Conservation (phyloP, 2,113 vertebrate genomes). For the Elephas maximus region DNA sequence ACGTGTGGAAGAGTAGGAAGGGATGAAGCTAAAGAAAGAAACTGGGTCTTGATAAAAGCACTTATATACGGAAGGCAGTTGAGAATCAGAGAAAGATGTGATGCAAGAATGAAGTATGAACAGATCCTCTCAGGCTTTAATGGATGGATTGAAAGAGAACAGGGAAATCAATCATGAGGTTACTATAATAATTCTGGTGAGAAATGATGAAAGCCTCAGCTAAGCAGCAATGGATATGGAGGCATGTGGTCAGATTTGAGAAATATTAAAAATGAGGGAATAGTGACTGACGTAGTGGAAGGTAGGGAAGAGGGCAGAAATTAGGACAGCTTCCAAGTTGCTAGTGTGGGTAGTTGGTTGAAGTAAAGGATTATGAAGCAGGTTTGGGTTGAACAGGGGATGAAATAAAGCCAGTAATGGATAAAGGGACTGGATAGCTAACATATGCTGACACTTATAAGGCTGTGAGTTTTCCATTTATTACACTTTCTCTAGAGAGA, state of each 20-base stretch:
- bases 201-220: background rate
- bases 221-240: background rate
- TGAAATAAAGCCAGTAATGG: background rate
- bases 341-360: background rate
- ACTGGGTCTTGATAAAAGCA: background rate
- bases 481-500: constrained; percentile 29
- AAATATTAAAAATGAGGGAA: background rate
- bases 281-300: background rate
- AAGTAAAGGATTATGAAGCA: background rate
- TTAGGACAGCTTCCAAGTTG: background rate
- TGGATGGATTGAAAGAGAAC: background rate
- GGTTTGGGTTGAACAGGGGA: background rate
- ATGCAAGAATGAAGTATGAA: background rate
- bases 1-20: background rate
- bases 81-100: background rate
- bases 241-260: background rate
- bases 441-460: background rate
- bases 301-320: background rate
- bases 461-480: background rate
- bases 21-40: background rate
- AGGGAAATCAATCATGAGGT: background rate
- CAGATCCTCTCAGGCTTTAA: background rate
- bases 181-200: background rate
- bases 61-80: background rate
- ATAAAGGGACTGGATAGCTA: background rate